Conservation (phyloP, 2,888 invertebrate species). For the Ganaspis brasiliensis region DNA sequence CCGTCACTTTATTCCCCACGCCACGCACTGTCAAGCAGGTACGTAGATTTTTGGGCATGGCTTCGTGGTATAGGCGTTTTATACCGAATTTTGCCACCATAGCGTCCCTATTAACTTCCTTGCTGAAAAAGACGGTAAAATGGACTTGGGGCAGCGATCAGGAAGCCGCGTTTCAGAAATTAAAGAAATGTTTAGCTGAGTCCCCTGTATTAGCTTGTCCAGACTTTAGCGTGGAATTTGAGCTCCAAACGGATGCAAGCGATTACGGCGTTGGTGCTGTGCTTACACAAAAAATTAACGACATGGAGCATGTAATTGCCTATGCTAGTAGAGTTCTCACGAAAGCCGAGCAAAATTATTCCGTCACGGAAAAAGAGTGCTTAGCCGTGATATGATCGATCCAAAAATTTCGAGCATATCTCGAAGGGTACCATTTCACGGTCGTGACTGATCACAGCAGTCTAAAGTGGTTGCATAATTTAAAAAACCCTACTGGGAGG, state of each 20-base stretch:
- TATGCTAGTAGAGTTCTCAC: too few relatives aligned
- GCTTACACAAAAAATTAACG: too few relatives aligned
- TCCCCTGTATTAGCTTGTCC: too few relatives aligned
- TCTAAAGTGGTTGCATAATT: background rate
- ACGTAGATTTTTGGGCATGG: constrained; percentile 38
- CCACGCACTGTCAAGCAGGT: constrained; percentile 33
- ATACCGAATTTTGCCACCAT: constrained; percentile 7
- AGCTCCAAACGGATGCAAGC: too few relatives aligned
- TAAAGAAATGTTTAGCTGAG: too few relatives aligned
- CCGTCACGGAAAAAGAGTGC: too few relatives aligned
- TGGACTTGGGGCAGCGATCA: constrained; percentile 22
- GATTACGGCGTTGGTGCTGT: too few relatives aligned
- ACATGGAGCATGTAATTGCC: too few relatives aligned
- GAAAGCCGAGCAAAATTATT: too few relatives aligned
- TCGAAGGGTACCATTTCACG: constrained; percentile 51
- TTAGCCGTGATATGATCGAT: constrained; percentile 55
- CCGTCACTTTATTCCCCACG: background rate
- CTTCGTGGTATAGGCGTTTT: constrained; percentile 31
- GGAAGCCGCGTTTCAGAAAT: too few relatives aligned
- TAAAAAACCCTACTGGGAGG: too few relatives aligned
- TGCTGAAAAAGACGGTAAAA: background rate
- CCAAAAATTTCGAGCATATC: constrained; percentile 57
- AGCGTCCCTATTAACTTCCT: background rate
- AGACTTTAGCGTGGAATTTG: too few relatives aligned
- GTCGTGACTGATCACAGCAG: constrained; percentile 50